Conservation (phyloP, 2,888 invertebrate genomes). For the Lamproptera curius region DNA sequence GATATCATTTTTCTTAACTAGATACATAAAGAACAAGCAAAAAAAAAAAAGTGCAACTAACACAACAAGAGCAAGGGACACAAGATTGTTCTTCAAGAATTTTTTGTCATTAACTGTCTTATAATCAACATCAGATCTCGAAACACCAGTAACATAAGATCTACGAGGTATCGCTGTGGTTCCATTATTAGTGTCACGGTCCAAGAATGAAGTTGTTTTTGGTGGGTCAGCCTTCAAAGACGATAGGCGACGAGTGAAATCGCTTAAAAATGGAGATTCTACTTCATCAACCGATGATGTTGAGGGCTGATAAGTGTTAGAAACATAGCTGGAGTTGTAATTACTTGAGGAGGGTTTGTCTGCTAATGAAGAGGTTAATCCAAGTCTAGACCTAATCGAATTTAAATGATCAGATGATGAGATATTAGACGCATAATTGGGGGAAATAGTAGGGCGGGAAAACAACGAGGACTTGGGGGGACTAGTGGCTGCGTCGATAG, state of each 20-base stretch:
- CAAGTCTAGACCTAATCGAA: slow-evolving; percentile 78
- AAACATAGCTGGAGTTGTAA: slow-evolving; percentile 48
- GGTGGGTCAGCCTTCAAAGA: slow-evolving; percentile 59
- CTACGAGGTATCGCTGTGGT: slow-evolving; percentile 54
- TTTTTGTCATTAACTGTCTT: slow-evolving; percentile 65
- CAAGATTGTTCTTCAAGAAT: slow-evolving; percentile 78
- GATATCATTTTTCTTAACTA: slow-evolving; percentile 81
- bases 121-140: slow-evolving; percentile 62
- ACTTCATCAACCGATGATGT: slow-evolving; percentile 68
- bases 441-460: slow-evolving; percentile 60
- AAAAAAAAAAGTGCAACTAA: slow-evolving; percentile 82
- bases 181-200: slow-evolving; percentile 63
- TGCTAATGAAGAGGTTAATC: slow-evolving; percentile 62
- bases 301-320: slow-evolving; percentile 55
- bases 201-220: slow-evolving; percentile 45
- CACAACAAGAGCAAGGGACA: slow-evolving; percentile 80
- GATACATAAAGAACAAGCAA: slow-evolving; percentile 81
- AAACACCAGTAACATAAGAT: slow-evolving; percentile 56
- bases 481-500: slow-evolving; percentile 49
- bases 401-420: slow-evolving; percentile 75
- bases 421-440: slow-evolving; percentile 49
- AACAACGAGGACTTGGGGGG: slow-evolving; percentile 58
- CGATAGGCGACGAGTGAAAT: slow-evolving; percentile 81
- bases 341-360: slow-evolving; percentile 53
- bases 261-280: slow-evolving; percentile 84